Evolutionary conservation across 2,888 invertebrate genomes (phyloP).

Genomic region (Cheilosia vernalis): DNA sequence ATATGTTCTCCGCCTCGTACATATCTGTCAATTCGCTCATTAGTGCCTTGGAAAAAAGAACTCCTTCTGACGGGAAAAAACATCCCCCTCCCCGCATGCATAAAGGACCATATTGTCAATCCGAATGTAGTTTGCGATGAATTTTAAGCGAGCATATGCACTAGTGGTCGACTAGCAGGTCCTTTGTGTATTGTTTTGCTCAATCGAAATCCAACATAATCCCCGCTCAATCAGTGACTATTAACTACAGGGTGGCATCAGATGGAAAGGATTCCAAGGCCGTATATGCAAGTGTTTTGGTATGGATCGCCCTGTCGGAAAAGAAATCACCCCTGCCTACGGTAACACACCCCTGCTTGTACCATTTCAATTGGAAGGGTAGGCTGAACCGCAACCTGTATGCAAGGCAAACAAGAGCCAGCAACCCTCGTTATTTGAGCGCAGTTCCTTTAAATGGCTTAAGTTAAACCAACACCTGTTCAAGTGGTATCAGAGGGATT

Average conservation of each 20-base stretch:
- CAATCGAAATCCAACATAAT: conserved; percentile 66
- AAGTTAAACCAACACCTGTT: conserved; percentile 78
- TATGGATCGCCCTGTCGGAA: conserved; percentile 37
- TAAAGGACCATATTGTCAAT: conserved; percentile 76
- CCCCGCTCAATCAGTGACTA: conserved; percentile 72
- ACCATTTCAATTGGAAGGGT: conserved; percentile 51
- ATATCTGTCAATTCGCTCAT: conserved; percentile 62
- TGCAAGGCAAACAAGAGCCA: conserved; percentile 65
- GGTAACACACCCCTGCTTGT: neutral
- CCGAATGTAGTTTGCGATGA: conserved; percentile 69
- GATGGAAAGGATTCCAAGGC: neutral
- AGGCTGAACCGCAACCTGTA: conserved; percentile 74
- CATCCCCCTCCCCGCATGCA: conserved; percentile 45
- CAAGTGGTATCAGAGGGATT: conserved; percentile 77
- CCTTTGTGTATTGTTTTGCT: conserved; percentile 59
- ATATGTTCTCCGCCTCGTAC: conserved; percentile 41
- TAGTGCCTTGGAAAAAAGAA: conserved; percentile 35
- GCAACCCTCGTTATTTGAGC: conserved; percentile 64
- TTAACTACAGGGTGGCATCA: conserved; percentile 61
- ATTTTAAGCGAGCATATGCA: conserved; percentile 78
- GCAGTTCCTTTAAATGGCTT: conserved; percentile 75
- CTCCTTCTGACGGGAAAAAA: conserved; percentile 25
- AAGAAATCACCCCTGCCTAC: conserved; percentile 9
- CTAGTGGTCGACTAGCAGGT: conserved; percentile 77
- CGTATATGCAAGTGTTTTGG: neutral